Percentiles rank a stretch among this genome's conserved stretches.
Evolutionary conservation across 2,888 invertebrate genomes (phyloP).

Genomic region (Apeira syringaria): DNA sequence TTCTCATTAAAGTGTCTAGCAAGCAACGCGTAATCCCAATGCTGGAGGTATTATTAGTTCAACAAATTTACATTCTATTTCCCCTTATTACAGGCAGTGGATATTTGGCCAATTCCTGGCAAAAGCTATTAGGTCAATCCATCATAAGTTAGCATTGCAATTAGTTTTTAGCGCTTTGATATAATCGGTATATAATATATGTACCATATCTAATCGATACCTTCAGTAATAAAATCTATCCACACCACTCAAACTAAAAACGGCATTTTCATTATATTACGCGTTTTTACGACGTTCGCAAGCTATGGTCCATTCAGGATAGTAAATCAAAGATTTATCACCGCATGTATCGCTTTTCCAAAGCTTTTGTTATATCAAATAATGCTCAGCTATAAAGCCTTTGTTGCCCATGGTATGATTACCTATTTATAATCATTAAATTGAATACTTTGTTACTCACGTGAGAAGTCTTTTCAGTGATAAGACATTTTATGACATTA

Average conservation of each 20-base stretch:
- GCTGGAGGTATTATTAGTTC: too few species aligned
- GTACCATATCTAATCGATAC: too few species aligned
- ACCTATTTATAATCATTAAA: constrained; percentile 23
- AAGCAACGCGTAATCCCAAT: too few species aligned
- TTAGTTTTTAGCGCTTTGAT: too few species aligned
- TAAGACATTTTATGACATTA: too few species aligned
- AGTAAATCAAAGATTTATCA: constrained; percentile 38
- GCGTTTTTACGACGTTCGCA: constrained; percentile 25
- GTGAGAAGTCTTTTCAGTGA: constrained; percentile 19
- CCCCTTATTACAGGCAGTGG: too few species aligned
- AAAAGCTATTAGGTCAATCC: too few species aligned
- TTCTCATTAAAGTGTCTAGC: too few species aligned
- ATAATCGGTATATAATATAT: too few species aligned
- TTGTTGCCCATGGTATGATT: constrained; percentile 18
- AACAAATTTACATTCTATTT: too few species aligned
- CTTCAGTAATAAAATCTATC: background rate
- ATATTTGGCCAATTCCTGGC: too few species aligned
- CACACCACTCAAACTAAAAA: constrained; percentile 3
- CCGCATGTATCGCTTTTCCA: constrained; percentile 27
- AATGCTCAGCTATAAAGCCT: constrained; percentile 36
- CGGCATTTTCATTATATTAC: constrained; percentile 14
- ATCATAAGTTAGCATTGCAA: too few species aligned
- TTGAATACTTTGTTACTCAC: constrained; percentile 29
- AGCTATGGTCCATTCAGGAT: constrained; percentile 33
- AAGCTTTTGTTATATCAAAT: constrained; percentile 35